A percentile compares a stretch with the other conserved stretches of the same genome.
phyloP scores from a whole-genome alignment of 2,888 invertebrate species.

The Endotricha flammealis region DNA sequence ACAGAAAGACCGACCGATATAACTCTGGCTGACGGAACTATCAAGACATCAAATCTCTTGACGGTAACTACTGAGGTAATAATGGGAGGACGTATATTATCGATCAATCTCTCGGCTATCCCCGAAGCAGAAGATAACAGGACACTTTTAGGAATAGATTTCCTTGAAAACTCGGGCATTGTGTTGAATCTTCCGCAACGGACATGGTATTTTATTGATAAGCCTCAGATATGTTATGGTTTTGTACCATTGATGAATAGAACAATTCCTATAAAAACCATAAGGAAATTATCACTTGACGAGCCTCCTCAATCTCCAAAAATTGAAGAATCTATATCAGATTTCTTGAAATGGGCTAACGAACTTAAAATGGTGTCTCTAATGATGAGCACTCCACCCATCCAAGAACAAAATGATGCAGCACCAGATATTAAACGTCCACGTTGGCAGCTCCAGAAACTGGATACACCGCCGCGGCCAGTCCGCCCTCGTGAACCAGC shows the following conservation, averaged over 20 bases:
- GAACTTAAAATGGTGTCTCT: constrained; percentile 10
- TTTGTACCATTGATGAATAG: too few species aligned
- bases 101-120: constrained; percentile 9
- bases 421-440: background rate
- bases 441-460: constrained; percentile 5
- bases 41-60: background rate
- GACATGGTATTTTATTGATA: constrained; percentile 17
- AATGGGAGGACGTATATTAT: constrained; percentile 1
- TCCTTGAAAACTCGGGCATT: constrained; percentile 16
- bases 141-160: constrained; percentile 18
- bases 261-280: background rate
- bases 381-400: constrained; percentile 2
- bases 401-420: background rate
- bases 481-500: constrained; percentile 8
- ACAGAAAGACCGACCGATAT: background rate
- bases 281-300: background rate
- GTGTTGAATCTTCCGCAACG: constrained; percentile 16
- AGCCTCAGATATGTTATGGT: background rate
- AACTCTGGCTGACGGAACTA: background rate
- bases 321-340: background rate
- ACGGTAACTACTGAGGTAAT: background rate
- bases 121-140: constrained; percentile 12
- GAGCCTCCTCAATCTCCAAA: background rate
- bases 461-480: constrained; percentile 8
- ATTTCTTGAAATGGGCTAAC: constrained; percentile 8